Evolutionary conservation across 2,797 vertebrate genomes (phyloP).

Genomic region (Myotis findleyi): DNA sequence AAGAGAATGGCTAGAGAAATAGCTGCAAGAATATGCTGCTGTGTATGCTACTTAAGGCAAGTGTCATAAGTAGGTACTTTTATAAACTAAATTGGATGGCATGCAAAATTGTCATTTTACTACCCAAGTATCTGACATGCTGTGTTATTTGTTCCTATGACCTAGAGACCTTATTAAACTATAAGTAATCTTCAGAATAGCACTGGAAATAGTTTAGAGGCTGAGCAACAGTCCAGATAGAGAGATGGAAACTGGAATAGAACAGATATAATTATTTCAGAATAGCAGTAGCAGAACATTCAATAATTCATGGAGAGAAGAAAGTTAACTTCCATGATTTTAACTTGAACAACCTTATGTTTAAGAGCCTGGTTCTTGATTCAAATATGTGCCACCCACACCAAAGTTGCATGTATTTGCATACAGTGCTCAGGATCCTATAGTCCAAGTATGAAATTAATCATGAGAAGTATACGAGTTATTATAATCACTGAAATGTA

Average conservation of each 20-base stretch:
- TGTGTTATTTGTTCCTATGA: neutral
- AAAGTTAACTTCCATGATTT: neutral
- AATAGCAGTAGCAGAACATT: neutral
- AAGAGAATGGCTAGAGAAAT: neutral
- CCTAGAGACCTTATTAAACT: neutral
- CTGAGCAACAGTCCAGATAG: neutral
- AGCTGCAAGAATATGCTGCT: neutral
- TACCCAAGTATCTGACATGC: neutral
- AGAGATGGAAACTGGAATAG: neutral
- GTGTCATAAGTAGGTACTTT: neutral
- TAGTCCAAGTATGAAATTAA: neutral
- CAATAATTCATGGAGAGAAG: neutral
- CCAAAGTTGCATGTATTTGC: neutral
- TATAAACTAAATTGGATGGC: neutral
- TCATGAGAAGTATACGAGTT: neutral
- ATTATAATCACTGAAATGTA: neutral
- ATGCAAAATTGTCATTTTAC: neutral
- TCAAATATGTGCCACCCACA: neutral
- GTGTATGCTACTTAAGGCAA: neutral
- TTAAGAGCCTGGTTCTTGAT: neutral
- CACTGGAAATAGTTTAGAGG: neutral
- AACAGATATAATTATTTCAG: neutral
- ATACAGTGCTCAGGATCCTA: neutral
- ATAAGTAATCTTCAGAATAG: neutral
- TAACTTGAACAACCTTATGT: neutral